Evolutionary conservation across 2,113 vertebrate species (phyloP).

Genomic region (Panthera tigris): DNA sequence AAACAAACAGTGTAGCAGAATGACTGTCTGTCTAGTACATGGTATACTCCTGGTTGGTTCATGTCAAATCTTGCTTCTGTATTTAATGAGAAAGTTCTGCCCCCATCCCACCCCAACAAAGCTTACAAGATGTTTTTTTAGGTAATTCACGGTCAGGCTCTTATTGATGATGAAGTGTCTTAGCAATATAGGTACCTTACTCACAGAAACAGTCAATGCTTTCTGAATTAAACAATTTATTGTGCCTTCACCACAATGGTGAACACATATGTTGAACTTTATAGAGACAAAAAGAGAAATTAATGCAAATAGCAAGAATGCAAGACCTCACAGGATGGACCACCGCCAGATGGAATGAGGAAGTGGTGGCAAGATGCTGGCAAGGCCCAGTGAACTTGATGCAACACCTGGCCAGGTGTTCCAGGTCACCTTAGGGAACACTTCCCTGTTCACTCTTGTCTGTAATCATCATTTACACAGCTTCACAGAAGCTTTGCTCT

Average conservation of each 20-base stretch:
- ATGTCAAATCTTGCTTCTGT: background rate
- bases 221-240: background rate
- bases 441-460: background rate
- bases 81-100: slow-evolving; percentile 20
- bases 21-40: background rate
- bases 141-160: background rate
- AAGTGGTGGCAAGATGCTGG: background rate
- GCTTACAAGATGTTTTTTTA: background rate
- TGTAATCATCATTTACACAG: background rate
- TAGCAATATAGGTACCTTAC: background rate
- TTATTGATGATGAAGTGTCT: background rate
- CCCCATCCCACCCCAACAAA: background rate
- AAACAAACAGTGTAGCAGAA: background rate
- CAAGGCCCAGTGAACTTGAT: background rate
- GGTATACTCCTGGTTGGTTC: background rate
- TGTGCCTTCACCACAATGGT: background rate
- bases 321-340: background rate
- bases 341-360: background rate
- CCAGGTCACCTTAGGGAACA: background rate
- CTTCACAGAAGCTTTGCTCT: background rate
- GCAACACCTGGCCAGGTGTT: background rate
- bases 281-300: background rate
- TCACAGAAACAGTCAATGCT: background rate
- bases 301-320: background rate
- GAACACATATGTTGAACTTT: background rate